Conservation (phyloP, 2,797 vertebrate species). For the Microchirus variegatus region DNA sequence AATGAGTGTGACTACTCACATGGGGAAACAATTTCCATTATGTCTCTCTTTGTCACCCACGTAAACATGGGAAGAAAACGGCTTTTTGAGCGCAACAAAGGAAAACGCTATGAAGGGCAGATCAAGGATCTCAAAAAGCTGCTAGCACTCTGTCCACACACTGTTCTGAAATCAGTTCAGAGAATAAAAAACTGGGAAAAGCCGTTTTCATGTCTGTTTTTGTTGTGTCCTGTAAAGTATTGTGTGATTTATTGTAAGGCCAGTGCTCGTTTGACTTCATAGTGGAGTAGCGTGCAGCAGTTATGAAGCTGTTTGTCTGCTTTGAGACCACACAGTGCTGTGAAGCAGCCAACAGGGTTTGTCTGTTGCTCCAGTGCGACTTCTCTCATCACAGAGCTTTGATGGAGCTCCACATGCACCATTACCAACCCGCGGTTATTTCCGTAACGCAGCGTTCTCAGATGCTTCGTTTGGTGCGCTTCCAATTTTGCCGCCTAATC, state of each 20-base stretch:
- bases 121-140: constrained; percentile 21
- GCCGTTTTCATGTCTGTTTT: constrained; percentile 5
- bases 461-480: constrained; percentile 50
- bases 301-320: constrained; percentile 18
- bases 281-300: constrained; percentile 11
- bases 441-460: constrained; percentile 40
- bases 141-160: constrained; percentile 30
- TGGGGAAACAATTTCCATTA: constrained; percentile 55
- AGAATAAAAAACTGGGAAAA: constrained; percentile 17
- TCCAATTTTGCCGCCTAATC: constrained; percentile 65
- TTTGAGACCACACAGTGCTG: constrained; percentile 15
- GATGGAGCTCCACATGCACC: constrained; percentile 46
- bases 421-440: constrained; percentile 42
- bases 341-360: constrained; percentile 33
- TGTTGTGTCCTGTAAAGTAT: constrained; percentile 13
- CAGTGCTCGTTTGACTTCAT: too few relatives aligned
- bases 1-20: constrained; percentile 53
- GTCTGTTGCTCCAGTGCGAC: constrained; percentile 10
- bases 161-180: constrained; percentile 24
- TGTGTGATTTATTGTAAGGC: constrained; percentile 11
- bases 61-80: constrained; percentile 11
- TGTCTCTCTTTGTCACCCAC: constrained; percentile 44
- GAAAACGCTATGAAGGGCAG: constrained; percentile 35
- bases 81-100: not conserved
- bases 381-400: constrained; percentile 12